Percentiles rank a stretch among this genome's conserved stretches.
These are phyloP conservation scores for Protonibea diacanthus DNA, from an alignment of 2,797 vertebrate species.

Conservation along the genomic window DNA sequence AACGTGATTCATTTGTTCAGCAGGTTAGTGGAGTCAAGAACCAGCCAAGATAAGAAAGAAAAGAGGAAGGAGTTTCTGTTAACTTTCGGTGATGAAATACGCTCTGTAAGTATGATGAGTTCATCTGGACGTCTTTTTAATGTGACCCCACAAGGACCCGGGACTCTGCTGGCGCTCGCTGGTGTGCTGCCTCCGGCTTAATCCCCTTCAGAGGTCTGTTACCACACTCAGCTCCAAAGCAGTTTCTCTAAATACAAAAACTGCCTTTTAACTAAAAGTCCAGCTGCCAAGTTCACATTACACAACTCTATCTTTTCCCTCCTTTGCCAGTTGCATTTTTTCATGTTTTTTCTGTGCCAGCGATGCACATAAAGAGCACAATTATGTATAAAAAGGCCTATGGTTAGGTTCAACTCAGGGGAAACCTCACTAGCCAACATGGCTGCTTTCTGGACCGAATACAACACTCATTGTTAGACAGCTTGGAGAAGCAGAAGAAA, in stretches of 20 bases:
- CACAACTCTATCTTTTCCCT: conserved; percentile 28
- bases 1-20: conserved; percentile 60
- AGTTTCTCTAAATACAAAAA: conserved; percentile 44
- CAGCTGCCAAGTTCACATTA: conserved; percentile 47
- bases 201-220: conserved; percentile 21
- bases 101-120: not conserved
- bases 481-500: not conserved
- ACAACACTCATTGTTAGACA: conserved; percentile 13
- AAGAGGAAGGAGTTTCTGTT: conserved; percentile 3
- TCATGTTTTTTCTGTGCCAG: not conserved
- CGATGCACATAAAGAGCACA: conserved; percentile 23
- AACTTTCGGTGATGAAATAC: conserved; percentile 26
- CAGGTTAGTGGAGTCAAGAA: conserved; percentile 65
- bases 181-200: conserved; percentile 6
- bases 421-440: conserved; percentile 30
- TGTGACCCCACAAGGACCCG: not conserved
- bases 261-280: conserved; percentile 16
- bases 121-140: not conserved
- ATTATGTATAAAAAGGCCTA: conserved; percentile 36
- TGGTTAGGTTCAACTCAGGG: conserved; percentile 27
- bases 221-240: conserved; percentile 13
- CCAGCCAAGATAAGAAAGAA: conserved; percentile 28
- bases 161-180: not conserved
- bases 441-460: conserved; percentile 15
- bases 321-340: conserved; percentile 17